A percentile compares a stretch with the other conserved stretches of the same genome.
These are phyloP conservation scores for Heliangelus exortis DNA, from an alignment of 2,797 vertebrate genomes.

Conservation along the genomic window DNA sequence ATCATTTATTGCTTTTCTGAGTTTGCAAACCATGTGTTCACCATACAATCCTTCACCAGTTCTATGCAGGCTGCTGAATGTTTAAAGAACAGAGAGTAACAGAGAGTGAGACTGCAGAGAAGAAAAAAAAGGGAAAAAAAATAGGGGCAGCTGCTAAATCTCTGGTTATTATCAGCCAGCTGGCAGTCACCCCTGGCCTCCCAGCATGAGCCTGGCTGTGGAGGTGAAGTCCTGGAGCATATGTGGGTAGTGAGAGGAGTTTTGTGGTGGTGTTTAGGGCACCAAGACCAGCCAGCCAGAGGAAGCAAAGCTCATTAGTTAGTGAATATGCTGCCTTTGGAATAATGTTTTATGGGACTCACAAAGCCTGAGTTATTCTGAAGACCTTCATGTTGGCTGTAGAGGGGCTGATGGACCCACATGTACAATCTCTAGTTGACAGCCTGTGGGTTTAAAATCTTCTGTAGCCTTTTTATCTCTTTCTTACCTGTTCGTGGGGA, in stretches of 20 bases:
- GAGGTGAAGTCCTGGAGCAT: not conserved
- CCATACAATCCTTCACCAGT: not conserved
- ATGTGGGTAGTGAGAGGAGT: not conserved
- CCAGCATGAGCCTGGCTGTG: not conserved
- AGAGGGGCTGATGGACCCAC: not conserved
- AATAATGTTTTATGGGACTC: not conserved
- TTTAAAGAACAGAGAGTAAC: not conserved
- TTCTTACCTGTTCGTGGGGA: not conserved
- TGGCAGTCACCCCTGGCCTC: not conserved
- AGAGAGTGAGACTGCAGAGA: not conserved
- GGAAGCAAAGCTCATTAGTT: not conserved
- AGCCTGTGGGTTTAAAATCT: not conserved
- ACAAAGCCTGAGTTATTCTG: not conserved
- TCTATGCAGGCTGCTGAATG: not conserved
- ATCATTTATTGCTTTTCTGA: not conserved
- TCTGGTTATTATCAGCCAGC: not conserved
- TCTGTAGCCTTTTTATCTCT: not conserved
- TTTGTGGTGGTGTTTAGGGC: not conserved
- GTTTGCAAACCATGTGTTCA: not conserved
- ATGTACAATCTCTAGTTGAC: not conserved
- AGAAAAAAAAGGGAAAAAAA: not conserved
- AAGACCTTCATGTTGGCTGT: not conserved
- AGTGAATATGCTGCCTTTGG: not conserved
- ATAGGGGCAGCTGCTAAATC: not conserved
- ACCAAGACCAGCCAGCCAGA: not conserved